A percentile compares a stretch with the other conserved stretches of the same genome.
Conservation (phyloP, 2,113 vertebrate genomes). For the Leptocoma aspasia region DNA sequence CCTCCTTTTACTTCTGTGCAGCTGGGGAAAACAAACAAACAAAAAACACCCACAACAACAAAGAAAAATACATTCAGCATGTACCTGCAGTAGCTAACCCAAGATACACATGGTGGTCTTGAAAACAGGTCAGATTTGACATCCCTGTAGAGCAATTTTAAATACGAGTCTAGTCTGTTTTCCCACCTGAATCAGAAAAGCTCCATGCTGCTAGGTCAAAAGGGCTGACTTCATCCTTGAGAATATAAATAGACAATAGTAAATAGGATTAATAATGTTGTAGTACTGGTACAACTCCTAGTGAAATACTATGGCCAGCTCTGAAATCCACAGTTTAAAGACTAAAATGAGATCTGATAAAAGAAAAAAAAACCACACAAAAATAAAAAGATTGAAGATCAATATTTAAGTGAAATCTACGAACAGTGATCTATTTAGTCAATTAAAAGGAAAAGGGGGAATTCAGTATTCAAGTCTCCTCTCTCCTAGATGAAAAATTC, state of each 20-base stretch:
- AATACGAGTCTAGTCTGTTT: background rate
- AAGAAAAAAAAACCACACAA: background rate
- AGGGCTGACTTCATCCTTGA: background rate
- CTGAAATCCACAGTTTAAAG: background rate
- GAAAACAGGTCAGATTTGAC: background rate
- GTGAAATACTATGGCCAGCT: background rate
- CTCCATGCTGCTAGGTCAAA: background rate
- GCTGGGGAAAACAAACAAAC: background rate
- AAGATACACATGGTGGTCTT: background rate
- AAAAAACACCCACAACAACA: background rate
- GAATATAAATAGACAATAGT: slow-evolving; percentile 29
- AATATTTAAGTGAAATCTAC: background rate
- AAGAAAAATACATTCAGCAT: background rate
- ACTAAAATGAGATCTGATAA: background rate
- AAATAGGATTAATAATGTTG: slow-evolving; percentile 9
- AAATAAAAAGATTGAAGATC: background rate
- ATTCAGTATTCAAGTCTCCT: background rate
- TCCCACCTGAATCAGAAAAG: background rate
- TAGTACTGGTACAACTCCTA: background rate
- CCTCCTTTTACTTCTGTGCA: background rate
- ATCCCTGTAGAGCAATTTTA: background rate
- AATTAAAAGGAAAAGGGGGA: background rate
- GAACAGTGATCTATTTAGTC: background rate
- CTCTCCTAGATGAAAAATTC: background rate
- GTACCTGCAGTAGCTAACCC: background rate